phyloP scores from a whole-genome alignment of 2,113 vertebrate genomes.

The Glareola pratincola region DNA sequence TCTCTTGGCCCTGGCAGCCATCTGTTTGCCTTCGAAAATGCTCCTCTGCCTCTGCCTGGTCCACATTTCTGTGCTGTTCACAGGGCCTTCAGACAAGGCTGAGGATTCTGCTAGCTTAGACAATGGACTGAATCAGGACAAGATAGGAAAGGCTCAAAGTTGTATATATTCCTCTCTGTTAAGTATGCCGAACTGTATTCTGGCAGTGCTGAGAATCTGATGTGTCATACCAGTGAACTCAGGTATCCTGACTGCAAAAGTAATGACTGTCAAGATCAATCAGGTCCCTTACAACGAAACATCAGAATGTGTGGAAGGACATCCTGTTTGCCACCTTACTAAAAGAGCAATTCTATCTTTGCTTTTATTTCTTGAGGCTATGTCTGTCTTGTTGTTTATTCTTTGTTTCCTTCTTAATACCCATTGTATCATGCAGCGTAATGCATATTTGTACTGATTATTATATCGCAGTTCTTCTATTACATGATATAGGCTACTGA shows the following conservation, averaged over 20 bases:
- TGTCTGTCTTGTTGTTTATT: slow-evolving; percentile 6
- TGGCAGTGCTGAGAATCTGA: background rate
- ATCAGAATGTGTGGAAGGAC: background rate
- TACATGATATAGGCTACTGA: background rate
- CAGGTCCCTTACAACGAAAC: background rate
- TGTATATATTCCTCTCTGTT: background rate
- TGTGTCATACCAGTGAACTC: background rate
- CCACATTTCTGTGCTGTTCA: background rate
- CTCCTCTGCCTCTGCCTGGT: background rate
- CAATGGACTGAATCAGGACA: background rate
- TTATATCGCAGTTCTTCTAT: background rate
- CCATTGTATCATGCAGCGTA: background rate
- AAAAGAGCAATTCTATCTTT: background rate
- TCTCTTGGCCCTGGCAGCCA: background rate
- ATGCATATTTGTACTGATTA: background rate
- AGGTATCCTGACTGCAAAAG: background rate
- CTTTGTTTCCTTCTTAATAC: background rate
- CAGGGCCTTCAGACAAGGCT: background rate
- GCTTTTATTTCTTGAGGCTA: background rate
- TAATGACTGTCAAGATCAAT: background rate
- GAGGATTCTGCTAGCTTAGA: background rate
- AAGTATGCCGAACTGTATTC: background rate
- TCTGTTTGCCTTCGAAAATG: background rate
- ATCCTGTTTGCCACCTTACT: background rate
- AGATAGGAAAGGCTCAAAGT: background rate